Conservation (phyloP, 2,797 vertebrate genomes). For the Liparis tanakae region DNA sequence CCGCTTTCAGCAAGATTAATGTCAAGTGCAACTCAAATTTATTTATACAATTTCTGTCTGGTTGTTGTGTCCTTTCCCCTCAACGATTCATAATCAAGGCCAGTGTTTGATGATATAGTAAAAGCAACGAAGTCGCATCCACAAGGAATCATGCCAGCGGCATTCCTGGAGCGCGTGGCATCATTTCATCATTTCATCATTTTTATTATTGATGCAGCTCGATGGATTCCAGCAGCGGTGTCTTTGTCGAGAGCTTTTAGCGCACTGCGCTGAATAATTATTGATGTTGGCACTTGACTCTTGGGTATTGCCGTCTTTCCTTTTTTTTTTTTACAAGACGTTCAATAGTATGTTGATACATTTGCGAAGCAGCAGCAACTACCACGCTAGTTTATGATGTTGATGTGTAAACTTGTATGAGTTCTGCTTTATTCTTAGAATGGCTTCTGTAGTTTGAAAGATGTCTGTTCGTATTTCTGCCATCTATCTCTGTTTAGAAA, state of each 20-base stretch:
- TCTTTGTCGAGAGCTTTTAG: constrained; percentile 55
- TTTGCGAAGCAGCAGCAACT: constrained; percentile 26
- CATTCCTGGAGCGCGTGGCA: constrained; percentile 12
- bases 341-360: constrained; percentile 23
- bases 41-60: background rate
- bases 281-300: constrained; percentile 52
- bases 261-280: constrained; percentile 46
- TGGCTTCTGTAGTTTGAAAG: constrained; percentile 1
- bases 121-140: constrained; percentile 32
- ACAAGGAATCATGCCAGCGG: background rate
- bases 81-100: constrained; percentile 18
- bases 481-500: constrained; percentile 38
- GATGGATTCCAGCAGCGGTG: constrained; percentile 22
- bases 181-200: constrained; percentile 28
- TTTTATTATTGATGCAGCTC: constrained; percentile 49
- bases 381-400: background rate
- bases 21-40: constrained; percentile 33
- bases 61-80: background rate
- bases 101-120: constrained; percentile 9
- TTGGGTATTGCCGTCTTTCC: constrained; percentile 39
- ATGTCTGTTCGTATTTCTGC: background rate
- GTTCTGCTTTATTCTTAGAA: constrained; percentile 5
- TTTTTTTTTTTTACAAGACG: constrained; percentile 21
- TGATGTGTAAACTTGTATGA: background rate
- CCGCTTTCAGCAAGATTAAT: constrained; percentile 27